Percentiles rank a stretch among this genome's conserved stretches.
Evolutionary conservation across 2,797 vertebrate genomes (phyloP).

Genomic region (Bucorvus abyssinicus): DNA sequence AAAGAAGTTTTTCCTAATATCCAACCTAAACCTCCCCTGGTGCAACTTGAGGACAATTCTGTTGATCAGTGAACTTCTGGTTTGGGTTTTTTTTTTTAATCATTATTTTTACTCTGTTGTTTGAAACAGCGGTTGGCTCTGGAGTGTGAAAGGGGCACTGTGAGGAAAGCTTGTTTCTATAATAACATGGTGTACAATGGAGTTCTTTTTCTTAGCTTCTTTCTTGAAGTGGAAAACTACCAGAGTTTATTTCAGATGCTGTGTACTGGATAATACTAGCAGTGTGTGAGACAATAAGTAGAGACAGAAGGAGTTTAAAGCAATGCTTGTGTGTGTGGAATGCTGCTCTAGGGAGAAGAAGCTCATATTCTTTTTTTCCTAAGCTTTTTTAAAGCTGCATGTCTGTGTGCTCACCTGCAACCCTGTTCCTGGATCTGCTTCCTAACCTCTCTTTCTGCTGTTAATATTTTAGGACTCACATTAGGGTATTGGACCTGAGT

Average conservation of each 20-base stretch:
- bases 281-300: neutral
- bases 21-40: too few relatives aligned
- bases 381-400: neutral
- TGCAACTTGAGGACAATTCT: too few relatives aligned
- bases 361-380: neutral
- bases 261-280: neutral
- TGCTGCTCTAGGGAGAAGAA: neutral
- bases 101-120: neutral
- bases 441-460: neutral
- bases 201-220: neutral
- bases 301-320: neutral
- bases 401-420: neutral
- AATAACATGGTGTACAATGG: neutral
- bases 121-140: neutral
- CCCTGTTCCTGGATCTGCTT: neutral
- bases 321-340: neutral
- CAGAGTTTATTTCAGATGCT: neutral
- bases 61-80: neutral
- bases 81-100: neutral
- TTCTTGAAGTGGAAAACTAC: neutral
- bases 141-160: neutral
- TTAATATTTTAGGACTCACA: neutral
- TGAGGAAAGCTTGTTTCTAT: constrained; percentile 16
- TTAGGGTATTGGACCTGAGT: neutral
- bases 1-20: too few relatives aligned